Evolutionary conservation across 2,888 invertebrate genomes (phyloP).

Genomic region (Strigamia crassipes): DNA sequence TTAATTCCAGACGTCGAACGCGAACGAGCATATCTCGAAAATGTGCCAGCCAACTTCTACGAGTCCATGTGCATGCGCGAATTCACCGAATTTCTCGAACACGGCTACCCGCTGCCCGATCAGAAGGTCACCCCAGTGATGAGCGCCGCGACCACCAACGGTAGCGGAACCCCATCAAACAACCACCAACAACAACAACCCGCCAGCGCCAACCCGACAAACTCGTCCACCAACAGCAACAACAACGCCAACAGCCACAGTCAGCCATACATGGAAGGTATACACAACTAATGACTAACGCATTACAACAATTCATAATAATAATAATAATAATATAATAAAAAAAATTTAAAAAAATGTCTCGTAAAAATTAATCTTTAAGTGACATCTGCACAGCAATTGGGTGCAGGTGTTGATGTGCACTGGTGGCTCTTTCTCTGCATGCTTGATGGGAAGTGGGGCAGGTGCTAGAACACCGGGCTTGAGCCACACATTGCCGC

Average conservation of each 20-base stretch:
- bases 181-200: constrained; percentile 51
- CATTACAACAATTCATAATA: too few relatives aligned
- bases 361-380: neutral
- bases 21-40: constrained; percentile 73
- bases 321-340: neutral
- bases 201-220: constrained; percentile 46
- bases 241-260: constrained; percentile 20
- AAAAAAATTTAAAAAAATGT: neutral
- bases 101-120: constrained; percentile 62
- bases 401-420: constrained; percentile 20
- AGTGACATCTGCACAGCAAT: constrained; percentile 18
- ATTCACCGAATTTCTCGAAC: constrained; percentile 70
- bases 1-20: constrained; percentile 65
- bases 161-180: constrained; percentile 51
- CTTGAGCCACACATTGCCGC: neutral
- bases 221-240: constrained; percentile 52
- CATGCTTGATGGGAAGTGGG: constrained; percentile 20
- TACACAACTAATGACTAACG: neutral
- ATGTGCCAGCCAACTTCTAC: constrained; percentile 75
- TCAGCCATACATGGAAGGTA: constrained; percentile 45
- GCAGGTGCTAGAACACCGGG: constrained; percentile 6
- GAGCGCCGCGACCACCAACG: constrained; percentile 49
- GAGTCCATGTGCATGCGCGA: constrained; percentile 81
- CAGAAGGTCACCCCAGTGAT: constrained; percentile 56
- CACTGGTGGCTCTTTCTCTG: constrained; percentile 22